These are phyloP conservation scores for Ochotona curzoniae DNA, from an alignment of 2,113 vertebrate genomes.

Conservation along the genomic window DNA sequence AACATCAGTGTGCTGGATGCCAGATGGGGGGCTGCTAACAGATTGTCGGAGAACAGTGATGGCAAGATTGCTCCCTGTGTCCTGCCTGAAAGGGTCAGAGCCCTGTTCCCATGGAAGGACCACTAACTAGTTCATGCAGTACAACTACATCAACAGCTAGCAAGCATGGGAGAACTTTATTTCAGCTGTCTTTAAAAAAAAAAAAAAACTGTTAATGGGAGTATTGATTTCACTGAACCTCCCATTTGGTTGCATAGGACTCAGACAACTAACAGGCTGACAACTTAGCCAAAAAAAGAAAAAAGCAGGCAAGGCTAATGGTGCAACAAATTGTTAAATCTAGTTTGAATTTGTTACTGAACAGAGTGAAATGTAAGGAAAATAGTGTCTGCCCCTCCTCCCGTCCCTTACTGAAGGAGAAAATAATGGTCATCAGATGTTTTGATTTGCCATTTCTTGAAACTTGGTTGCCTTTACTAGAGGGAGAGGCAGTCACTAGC, in stretches of 20 bases:
- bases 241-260: background rate
- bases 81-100: background rate
- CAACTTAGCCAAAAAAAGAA: background rate
- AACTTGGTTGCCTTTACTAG: conserved; percentile 55
- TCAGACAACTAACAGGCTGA: conserved; percentile 37
- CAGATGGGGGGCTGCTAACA: background rate
- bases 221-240: background rate
- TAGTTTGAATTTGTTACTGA: conserved; percentile 2
- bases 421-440: conserved; percentile 38
- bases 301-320: background rate
- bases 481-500: conserved; percentile 60
- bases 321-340: background rate
- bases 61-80: background rate
- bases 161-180: background rate
- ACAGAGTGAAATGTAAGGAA: conserved; percentile 10
- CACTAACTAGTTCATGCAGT: background rate
- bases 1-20: background rate
- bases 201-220: background rate
- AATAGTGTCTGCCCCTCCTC: background rate
- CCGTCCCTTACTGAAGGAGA: background rate
- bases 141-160: background rate
- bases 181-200: background rate
- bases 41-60: background rate
- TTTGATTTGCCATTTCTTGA: conserved; percentile 54
- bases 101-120: background rate